These are phyloP conservation scores for Merluccius polli DNA, from an alignment of 2,797 vertebrate genomes.

Conservation along the genomic window DNA sequence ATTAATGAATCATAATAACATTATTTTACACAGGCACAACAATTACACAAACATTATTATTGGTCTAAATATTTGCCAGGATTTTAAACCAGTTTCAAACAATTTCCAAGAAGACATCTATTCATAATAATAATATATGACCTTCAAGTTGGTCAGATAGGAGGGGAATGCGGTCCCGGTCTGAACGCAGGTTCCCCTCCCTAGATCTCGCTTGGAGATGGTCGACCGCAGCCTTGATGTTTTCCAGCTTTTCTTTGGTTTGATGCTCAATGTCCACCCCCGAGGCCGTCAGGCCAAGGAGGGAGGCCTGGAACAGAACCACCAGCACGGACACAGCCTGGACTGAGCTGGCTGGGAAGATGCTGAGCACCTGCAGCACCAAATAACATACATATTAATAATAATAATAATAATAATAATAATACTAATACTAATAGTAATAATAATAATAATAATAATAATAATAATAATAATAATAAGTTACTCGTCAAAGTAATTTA, in stretches of 20 bases:
- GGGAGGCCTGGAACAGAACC: slow-evolving; percentile 71
- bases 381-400: background rate
- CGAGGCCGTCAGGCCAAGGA: slow-evolving; percentile 74
- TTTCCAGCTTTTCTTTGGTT: slow-evolving; percentile 70
- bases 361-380: slow-evolving; percentile 68
- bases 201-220: slow-evolving; percentile 81
- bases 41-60: background rate
- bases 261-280: slow-evolving; percentile 74
- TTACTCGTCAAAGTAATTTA: background rate
- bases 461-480: background rate
- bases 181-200: slow-evolving; percentile 77
- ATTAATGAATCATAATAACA: background rate
- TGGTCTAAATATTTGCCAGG: background rate
- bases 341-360: slow-evolving; percentile 84
- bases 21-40: too few species aligned
- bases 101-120: too few species aligned
- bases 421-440: too few species aligned
- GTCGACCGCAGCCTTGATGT: slow-evolving; percentile 68
- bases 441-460: background rate
- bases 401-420: background rate
- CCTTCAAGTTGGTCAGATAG: slow-evolving; percentile 55
- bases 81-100: background rate
- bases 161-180: slow-evolving; percentile 70
- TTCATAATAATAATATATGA: slow-evolving; percentile 13
- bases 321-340: slow-evolving; percentile 74